These are phyloP conservation scores for Slavum lentiscoides DNA, from an alignment of 2,888 invertebrate genomes.

Conservation along the genomic window DNA sequence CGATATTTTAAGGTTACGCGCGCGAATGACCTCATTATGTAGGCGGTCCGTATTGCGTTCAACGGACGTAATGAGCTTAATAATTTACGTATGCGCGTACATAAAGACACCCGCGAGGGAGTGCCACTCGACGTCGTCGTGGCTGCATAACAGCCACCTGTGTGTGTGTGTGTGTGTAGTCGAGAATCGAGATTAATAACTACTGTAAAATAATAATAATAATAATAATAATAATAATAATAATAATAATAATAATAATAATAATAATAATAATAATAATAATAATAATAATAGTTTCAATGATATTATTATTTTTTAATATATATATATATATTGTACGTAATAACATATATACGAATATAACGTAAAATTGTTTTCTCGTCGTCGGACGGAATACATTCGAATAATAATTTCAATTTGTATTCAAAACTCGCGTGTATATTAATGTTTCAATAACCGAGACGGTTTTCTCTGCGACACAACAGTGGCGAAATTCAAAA, in stretches of 20 bases:
- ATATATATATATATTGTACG: not conserved
- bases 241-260: constrained; percentile 35
- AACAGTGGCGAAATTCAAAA: no score
- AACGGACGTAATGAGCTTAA: constrained; percentile 44
- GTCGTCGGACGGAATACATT: no score
- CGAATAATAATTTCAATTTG: no score
- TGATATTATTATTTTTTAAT: not conserved
- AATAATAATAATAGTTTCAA: not conserved
- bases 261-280: constrained; percentile 11
- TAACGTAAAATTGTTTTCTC: no score
- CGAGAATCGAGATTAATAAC: constrained; percentile 17
- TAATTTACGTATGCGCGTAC: constrained; percentile 24
- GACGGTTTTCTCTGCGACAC: no score
- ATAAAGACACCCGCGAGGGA: constrained; percentile 40
- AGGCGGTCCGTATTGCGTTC: constrained; percentile 35
- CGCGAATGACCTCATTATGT: constrained; percentile 50
- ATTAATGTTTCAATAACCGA: no score
- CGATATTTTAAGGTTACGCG: constrained; percentile 50
- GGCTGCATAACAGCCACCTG: not conserved
- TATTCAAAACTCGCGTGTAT: no score
- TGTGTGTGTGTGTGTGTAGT: not conserved
- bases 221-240: no score
- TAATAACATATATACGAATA: not conserved
- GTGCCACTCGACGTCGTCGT: constrained; percentile 32
- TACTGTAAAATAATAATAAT: constrained; percentile 35